These are phyloP conservation scores for Acyrthosiphon pisum DNA, from an alignment of 1,140 invertebrate genomes.

Conservation along the genomic window DNA sequence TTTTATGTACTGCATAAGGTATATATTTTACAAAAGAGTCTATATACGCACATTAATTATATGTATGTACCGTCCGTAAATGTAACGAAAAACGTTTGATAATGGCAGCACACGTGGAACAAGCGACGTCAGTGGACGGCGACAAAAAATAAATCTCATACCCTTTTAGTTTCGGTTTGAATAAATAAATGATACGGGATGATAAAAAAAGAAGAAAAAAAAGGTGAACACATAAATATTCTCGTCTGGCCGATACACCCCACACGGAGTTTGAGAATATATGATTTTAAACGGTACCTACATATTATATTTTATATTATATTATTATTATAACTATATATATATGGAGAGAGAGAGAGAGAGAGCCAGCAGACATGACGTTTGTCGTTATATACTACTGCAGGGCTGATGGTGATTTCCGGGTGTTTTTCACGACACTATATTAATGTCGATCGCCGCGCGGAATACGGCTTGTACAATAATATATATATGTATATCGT, in stretches of 20 bases:
- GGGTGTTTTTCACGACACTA: not conserved
- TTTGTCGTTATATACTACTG: not conserved
- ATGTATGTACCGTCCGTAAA: not conserved
- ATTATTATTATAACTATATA: too few relatives aligned
- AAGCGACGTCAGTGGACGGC: not conserved
- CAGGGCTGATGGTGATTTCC: not conserved
- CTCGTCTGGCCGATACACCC: not conserved
- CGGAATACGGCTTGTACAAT: not conserved
- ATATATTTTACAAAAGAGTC: not conserved
- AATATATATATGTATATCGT: not conserved
- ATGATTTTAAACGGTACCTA: not conserved
- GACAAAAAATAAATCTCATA: conserved; percentile 5
- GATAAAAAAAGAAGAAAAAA: not conserved
- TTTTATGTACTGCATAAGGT: not conserved
- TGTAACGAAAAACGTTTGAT: not conserved
- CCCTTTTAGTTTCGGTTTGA: not conserved
- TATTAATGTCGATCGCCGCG: not conserved
- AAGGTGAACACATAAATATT: not conserved
- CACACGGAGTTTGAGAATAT: not conserved
- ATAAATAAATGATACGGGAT: not conserved
- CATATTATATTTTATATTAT: too few relatives aligned
- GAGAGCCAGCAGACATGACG: not conserved
- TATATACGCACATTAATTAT: not conserved
- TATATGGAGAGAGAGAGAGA: not conserved
- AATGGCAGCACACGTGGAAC: not conserved